phyloP scores from a whole-genome alignment of 2,797 vertebrate species.

The Botia almorhae region DNA sequence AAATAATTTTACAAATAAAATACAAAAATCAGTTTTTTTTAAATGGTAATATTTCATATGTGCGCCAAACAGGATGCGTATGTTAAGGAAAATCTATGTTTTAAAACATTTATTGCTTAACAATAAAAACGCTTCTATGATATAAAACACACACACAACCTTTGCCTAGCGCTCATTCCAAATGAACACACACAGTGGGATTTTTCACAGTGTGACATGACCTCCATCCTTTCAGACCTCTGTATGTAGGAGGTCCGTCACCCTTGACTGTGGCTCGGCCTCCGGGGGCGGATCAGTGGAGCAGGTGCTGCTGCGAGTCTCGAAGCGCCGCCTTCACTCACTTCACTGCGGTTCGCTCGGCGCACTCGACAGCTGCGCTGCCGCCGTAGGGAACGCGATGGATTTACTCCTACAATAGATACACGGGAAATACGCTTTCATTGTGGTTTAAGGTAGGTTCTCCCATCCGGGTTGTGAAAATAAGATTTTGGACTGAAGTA shows the following conservation, averaged over 20 bases:
- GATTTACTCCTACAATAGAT: constrained; percentile 35
- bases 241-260: constrained; percentile 44
- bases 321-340: constrained; percentile 47
- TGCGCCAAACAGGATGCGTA: background rate
- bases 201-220: constrained; percentile 21
- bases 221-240: constrained; percentile 20
- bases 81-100: too few relatives aligned
- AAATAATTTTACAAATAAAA: too few relatives aligned
- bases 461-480: background rate
- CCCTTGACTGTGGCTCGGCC: constrained; percentile 49
- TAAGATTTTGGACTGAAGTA: background rate
- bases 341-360: constrained; percentile 15
- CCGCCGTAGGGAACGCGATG: constrained; percentile 26
- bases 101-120: background rate
- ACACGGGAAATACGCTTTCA: constrained; percentile 5
- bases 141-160: background rate
- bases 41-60: background rate
- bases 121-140: background rate
- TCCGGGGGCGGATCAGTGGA: constrained; percentile 46
- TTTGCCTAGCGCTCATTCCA: background rate
- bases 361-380: constrained; percentile 30
- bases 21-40: too few relatives aligned
- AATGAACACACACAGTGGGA: background rate
- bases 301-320: constrained; percentile 50
- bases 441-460: constrained; percentile 44